Evolutionary conservation across 92 coral and sea anemone genomes (phyloP), one percentile per base, ranked within the genome.

Genomic region (Hydrozoanthus gracilis): DNA sequence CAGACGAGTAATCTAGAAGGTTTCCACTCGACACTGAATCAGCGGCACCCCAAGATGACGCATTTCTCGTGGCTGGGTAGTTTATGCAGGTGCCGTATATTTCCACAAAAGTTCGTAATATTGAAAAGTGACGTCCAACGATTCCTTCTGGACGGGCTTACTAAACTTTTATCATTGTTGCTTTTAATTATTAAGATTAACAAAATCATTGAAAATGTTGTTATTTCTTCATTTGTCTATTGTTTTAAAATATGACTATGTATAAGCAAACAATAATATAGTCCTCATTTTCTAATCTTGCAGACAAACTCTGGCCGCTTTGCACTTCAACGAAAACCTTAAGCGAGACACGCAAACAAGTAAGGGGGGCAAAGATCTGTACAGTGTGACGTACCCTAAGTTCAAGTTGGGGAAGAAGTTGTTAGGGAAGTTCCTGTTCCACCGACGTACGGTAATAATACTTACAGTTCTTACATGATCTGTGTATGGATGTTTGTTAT

Each of bases 271-370:
- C n/a, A n/a, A 11, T 51, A 51, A 51, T 11, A 11, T 6, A 6
- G 58, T 51, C 10, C 10, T 11, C 10, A 6, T 51, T 51, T 11
- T 64, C 6, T 3, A 64, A 64, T 12, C 70, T 7, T 7, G 44
- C 47, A 85, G 88, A 73, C 74, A 85, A 71, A 60, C 73, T 13
- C 79, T 73, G 27, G 82, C 88, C 8, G 64, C 77, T 73, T 48
- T 85, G 67, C 88, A 85, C 60, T 85, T 74, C 45, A 85, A 85
- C 54, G 88, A 85, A 85, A 85, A 85, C 66, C 70, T 74, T 9
- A 85, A 71, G 56, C 65, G 82, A 50, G 58, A 50, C n/a, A 84
- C 64, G 39, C 52, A 84, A 50, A 49, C 14, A 27, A 27, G 10
- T 16, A 82, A 44, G 16, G 54, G 10, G 1, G 82, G 82, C 3